These are phyloP conservation scores for Platyscapa corneri DNA, from an alignment of 1,140 invertebrate species.

Conservation along the genomic window DNA sequence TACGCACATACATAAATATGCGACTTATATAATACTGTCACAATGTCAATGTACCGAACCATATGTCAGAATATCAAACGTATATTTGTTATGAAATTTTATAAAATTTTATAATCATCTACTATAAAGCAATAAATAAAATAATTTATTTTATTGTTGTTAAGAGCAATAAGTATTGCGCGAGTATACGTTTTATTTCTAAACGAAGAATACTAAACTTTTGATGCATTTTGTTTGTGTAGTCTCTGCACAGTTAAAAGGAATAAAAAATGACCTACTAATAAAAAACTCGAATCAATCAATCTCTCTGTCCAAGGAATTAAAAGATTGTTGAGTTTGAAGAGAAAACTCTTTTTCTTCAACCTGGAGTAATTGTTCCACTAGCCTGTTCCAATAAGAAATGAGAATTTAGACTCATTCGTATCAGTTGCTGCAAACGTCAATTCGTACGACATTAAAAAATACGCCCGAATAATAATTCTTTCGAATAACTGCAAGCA, in stretches of 20 bases:
- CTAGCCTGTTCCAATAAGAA: conserved; percentile 36
- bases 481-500: neutral
- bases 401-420: neutral
- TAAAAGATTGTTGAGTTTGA: neutral
- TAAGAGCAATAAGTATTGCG: neutral
- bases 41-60: conserved; percentile 6
- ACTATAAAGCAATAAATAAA: no score
- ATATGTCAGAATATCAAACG: conserved; percentile 6
- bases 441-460: neutral
- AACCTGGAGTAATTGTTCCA: conserved; percentile 11
- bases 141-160: neutral
- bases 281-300: conserved; percentile 13
- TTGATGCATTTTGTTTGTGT: neutral
- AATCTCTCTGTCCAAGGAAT: conserved; percentile 12
- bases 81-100: neutral
- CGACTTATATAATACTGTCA: neutral
- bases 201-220: neutral
- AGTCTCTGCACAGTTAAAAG: no score
- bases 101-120: neutral
- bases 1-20: neutral
- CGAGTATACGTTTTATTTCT: neutral
- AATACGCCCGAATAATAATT: neutral
- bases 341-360: conserved; percentile 40
- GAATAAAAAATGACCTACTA: conserved; percentile 20
- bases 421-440: neutral